Evolutionary conservation across 2,888 invertebrate species (phyloP).

Genomic region (Odontothrips loti): DNA sequence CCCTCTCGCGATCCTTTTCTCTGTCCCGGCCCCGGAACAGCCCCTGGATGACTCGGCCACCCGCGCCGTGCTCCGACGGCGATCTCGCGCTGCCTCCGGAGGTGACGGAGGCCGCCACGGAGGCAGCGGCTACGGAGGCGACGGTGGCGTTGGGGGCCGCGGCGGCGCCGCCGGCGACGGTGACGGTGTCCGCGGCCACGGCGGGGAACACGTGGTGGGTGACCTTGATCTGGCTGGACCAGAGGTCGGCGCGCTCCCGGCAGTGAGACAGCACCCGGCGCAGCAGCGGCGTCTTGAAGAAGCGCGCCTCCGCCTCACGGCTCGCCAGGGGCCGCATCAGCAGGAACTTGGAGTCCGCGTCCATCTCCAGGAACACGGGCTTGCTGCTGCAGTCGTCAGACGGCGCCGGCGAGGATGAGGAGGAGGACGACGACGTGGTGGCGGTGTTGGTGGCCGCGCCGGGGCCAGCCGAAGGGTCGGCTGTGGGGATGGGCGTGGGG

Average conservation of each 20-base stretch:
- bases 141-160: not conserved
- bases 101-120: not conserved
- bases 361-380: conserved; percentile 45
- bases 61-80: not conserved
- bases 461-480: not conserved
- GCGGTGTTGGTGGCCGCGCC: not conserved
- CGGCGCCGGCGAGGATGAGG: not conserved
- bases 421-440: not conserved
- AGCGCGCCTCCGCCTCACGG: conserved; percentile 39
- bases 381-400: conserved; percentile 30
- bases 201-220: conserved; percentile 36
- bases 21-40: not conserved
- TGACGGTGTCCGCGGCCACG: conserved; percentile 34
- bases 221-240: conserved; percentile 44
- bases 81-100: not conserved
- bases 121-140: not conserved
- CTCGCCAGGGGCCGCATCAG: conserved; percentile 42
- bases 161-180: not conserved
- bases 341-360: conserved; percentile 44
- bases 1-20: not conserved
- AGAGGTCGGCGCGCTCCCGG: conserved; percentile 43
- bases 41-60: not conserved
- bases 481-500: not conserved
- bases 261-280: conserved; percentile 43
- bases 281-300: conserved; percentile 43